Evolutionary conservation across 2,797 vertebrate species (phyloP), one percentile per base, ranked within the genome.

Genomic region (Lagocephalus sceleratus): DNA sequence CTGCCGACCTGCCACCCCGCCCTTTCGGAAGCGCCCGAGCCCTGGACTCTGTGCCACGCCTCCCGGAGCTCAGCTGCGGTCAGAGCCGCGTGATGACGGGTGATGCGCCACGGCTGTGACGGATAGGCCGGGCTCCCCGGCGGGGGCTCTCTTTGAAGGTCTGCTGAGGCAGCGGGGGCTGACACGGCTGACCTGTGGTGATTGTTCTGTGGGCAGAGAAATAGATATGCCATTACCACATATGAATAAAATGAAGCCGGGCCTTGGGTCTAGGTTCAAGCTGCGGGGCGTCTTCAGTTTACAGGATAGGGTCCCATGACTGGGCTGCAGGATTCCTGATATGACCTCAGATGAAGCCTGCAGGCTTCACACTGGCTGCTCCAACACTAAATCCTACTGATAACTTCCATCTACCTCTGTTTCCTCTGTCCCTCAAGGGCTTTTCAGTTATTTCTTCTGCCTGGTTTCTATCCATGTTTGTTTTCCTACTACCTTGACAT

Each of bases 91-190:
- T 91, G 85, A 21, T 76, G 83, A 15, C 70, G 73, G 1, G 89
- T 90, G 57, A 90, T 75, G 68, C 92, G 90, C 87, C 90, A 91
- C 15, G 88, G 78, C 54, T 84, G 82, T 58, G 66, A 66, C 54
- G 79, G 77, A 46, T 50, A 50, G 48, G 48, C 32, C 51, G 60
- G 43, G n/a, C 23, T 19, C 10, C 15, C 60, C 32, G 41, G 22
- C 1, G 19, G 51, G 11, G 10, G 47, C 10, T 62, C 57, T 21
- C 46, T 59, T 54, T 46, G 61, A 68, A 51, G 57, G 16, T 35
- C 40, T 32, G 63, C 51, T 39, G 55, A 52, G 50, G 60, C 3
- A 15, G 49, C 15, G 19, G 56, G 35, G 43, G 51, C 35, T 19
- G 6, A 46, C 45, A 57, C 20, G 22, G 19, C 23, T 56, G 58